These are phyloP conservation scores for Drosophila murphyi DNA, from an alignment of 1,140 invertebrate genomes.

Conservation along the genomic window DNA sequence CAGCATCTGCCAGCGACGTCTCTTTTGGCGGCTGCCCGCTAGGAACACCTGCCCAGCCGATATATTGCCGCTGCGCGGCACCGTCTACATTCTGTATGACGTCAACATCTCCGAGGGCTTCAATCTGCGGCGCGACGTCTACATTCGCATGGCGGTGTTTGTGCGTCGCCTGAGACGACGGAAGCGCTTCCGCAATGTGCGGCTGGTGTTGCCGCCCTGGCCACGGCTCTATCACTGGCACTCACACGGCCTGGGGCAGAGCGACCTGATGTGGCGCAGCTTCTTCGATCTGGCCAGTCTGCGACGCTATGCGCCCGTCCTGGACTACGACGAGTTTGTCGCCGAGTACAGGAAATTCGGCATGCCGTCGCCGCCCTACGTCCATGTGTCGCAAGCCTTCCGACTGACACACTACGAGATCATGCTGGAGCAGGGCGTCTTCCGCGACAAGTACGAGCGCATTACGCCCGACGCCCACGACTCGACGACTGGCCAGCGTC, in stretches of 20 bases:
- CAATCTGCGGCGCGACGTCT: conserved; percentile 98
- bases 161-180: conserved; percentile 87
- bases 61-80: conserved; percentile 47
- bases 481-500: background rate
- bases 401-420: conserved; percentile 94
- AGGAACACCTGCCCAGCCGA: conserved; percentile 51
- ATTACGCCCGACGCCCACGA: conserved; percentile 85
- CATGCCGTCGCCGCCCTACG: conserved; percentile 48
- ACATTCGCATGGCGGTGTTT: conserved; percentile 95
- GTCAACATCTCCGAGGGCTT: conserved; percentile 98
- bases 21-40: conserved; percentile 26
- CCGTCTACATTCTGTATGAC: conserved; percentile 90
- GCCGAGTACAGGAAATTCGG: conserved; percentile 75
- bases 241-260: conserved; percentile 85
- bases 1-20: conserved; percentile 26
- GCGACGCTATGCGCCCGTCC: conserved; percentile 91
- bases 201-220: conserved; percentile 95
- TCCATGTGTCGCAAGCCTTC: conserved; percentile 89
- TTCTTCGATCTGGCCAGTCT: conserved; percentile 96
- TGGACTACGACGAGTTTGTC: conserved; percentile 95
- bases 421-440: conserved; percentile 92
- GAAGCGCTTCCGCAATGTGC: conserved; percentile 85
- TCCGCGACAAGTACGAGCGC: conserved; percentile 92
- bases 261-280: conserved; percentile 87
- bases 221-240: conserved; percentile 95